Conservation (phyloP, 2,113 vertebrate genomes). For the Beaufortia kweichowensis region DNA sequence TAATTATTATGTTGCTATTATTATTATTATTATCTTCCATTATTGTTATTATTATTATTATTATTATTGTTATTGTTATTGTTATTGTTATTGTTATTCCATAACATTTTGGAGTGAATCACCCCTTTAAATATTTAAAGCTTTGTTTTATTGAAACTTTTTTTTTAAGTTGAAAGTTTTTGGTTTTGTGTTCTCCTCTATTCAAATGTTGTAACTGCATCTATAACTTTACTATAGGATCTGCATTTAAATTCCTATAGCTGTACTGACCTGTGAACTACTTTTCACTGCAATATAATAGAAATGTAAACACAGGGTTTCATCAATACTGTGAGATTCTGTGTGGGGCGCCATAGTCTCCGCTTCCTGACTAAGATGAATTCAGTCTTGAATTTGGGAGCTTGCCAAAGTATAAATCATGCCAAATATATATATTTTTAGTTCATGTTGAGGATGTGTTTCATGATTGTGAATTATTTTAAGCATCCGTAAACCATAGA, state of each 20-base stretch:
- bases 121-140: background rate
- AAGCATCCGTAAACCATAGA: conserved; percentile 60
- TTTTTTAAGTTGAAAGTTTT: background rate
- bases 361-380: conserved; percentile 13
- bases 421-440: conserved; percentile 51
- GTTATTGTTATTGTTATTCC: too few relatives aligned
- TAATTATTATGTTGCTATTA: too few relatives aligned
- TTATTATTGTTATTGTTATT: too few relatives aligned
- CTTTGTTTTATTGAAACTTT: background rate
- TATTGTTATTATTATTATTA: too few relatives aligned
- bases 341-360: conserved; percentile 7
- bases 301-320: background rate
- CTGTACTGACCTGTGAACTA: background rate
- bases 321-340: background rate
- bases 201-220: background rate
- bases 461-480: conserved; percentile 58
- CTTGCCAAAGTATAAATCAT: conserved; percentile 52
- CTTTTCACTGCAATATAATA: conserved; percentile 3
- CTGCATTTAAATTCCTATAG: background rate
- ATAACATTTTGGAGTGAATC: background rate
- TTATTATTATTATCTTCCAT: too few relatives aligned
- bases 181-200: background rate
- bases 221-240: background rate
- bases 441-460: conserved; percentile 53
- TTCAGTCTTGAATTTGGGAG: conserved; percentile 6